Base-by-base conservation (phyloP, 2,888 invertebrate species). In the Melikaiella ostensackeni region DNA sequence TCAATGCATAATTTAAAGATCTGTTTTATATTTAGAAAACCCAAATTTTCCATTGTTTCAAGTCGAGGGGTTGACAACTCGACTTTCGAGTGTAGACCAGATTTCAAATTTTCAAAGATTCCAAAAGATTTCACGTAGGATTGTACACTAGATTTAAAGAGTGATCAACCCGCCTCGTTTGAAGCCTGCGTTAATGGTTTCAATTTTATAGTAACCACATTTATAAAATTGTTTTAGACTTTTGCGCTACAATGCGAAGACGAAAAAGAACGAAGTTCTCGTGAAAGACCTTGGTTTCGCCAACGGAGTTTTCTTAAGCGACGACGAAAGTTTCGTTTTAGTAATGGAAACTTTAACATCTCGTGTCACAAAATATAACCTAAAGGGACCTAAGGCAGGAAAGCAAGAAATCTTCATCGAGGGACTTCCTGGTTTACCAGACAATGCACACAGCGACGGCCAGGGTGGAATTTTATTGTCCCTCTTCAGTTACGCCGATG, bases 241-340 rank as follows among this genome's bases (percentile, higher is more conserved):
- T 64, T 93, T 98, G 77, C 94, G 95, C 88, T 97, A 96, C 90
- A 94, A 97, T 90, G 94, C 96, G 0, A 94, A 93, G 74, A 96
- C 95, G 79, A 96, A 97, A 87, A 93, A 93, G 82, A 96, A 95
- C 87, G 94, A 93, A 87, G 96, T 98, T 3, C 91, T 99, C 38
- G 88, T 97, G 1, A 94, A 96, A 80, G 93, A 96, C 66, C 87
- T 99, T 0, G 95, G 94, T 91, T 98, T 98, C 91, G 94, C 98
- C 0, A 99, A 99, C 91, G 99, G 99, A 21, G 91, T 99, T 33
- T 94, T 93, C 74, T 87, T 99, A 0, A 96, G 97, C 19, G 94
- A 95, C 7, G 95, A 97, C 87, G 96, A 97, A 89, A 95, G 96
- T 79, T 97, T 96, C 87, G 89, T 99, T 4, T 91, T 99, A 35